Base-by-base conservation (phyloP, 2,113 vertebrate species). In the Ceyx cyanopectus region DNA sequence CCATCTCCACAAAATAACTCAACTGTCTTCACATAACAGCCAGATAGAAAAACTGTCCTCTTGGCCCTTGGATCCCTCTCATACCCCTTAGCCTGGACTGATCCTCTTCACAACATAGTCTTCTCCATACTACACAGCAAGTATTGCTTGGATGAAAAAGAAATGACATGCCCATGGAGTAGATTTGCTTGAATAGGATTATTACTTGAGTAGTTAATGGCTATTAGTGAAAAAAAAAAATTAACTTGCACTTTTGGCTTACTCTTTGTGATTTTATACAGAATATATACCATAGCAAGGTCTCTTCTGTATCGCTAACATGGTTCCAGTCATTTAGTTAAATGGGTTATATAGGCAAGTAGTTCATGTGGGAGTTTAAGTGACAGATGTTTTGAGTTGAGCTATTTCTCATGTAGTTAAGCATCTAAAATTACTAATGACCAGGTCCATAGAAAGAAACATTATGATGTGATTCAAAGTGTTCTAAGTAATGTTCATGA, bases 351-450 rank as follows among this genome's bases (percentile, higher is more conserved):
- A 43, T 68, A 73, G 56, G 32, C 67, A 85, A 61, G 54, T 72
- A 58, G 73, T 81, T 85, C 70, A 81, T 58, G 41, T 43, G 45
- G 24, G 67, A 78, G 89, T 66, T 92, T 65, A 91, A 81, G 89
- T 82, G 74, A 72, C 84, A 81, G 70, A 85, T 45, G 29, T 21
- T 84, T 81, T 23, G 57, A 91, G n/a, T 45, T 51, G 51, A 85
- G 22, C 57, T 58, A 70, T 96, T 95, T 95, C 81, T 94, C 80
- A 96, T 79, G 61, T 91, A 78, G 32, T 94, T 90, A 93, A 91
- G 70, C 58, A 67, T 77, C 92, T 93, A 14, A 95, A 89, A 68
- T 78, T 78, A 53, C 76, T 85, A 84, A 87, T 16, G 30, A 40
- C 40, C 32, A 53, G 68, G 46, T 79, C 67, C 53, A 21, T 34